Percentiles rank a stretch among this genome's conserved stretches.
Conservation (phyloP, 2,888 invertebrate genomes). For the Plagodis pulveraria region DNA sequence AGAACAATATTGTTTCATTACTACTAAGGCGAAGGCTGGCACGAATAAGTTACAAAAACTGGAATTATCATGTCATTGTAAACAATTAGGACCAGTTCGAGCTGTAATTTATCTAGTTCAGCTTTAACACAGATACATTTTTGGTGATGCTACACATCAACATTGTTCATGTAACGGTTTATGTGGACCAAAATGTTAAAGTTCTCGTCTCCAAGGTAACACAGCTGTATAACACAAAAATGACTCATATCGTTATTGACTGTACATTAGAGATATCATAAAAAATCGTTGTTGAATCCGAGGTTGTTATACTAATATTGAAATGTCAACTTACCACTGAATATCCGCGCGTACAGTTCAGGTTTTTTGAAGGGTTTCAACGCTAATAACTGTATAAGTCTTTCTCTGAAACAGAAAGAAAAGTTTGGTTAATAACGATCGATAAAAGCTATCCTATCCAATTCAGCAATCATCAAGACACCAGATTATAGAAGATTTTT, state of each 20-base stretch:
- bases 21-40: no score
- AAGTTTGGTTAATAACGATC: constrained; percentile 1
- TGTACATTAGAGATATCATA: not conserved
- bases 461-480: no score
- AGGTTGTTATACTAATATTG: constrained; percentile 7
- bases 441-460: not conserved
- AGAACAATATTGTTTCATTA: no score
- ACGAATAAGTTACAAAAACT: no score
- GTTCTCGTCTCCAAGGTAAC: not conserved
- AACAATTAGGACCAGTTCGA: no score
- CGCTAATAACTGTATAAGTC: constrained; percentile 97
- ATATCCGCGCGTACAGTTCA: constrained; percentile 93
- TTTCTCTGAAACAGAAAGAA: constrained; percentile 89
- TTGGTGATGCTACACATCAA: no score
- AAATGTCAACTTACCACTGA: constrained; percentile 87
- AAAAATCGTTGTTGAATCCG: constrained; percentile 7
- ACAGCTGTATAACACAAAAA: not conserved
- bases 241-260: not conserved
- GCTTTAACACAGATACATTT: no score
- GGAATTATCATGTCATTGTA: no score
- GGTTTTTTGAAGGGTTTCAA: constrained; percentile 97
- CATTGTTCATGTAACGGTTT: no score
- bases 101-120: no score
- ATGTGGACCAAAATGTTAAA: no score
- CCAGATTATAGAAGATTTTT: no score